These are phyloP conservation scores for Aythya baeri DNA, from an alignment of 2,113 vertebrate species.

Conservation along the genomic window DNA sequence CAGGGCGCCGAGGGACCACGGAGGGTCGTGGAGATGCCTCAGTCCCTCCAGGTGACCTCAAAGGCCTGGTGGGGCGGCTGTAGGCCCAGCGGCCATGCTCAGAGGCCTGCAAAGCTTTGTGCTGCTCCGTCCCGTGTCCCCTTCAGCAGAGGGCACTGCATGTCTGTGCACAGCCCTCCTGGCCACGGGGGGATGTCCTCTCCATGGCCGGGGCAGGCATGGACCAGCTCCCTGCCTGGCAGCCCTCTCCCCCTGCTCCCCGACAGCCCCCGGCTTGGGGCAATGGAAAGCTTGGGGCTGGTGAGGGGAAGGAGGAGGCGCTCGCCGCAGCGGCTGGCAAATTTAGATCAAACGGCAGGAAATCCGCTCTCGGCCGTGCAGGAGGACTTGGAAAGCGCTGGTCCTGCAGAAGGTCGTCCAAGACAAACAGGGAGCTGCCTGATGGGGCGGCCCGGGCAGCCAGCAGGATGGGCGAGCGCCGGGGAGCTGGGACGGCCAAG, in stretches of 20 bases:
- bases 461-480: background rate
- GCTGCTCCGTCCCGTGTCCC: background rate
- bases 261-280: background rate
- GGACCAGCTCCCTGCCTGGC: background rate
- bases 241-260: background rate
- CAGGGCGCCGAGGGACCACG: background rate
- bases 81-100: background rate
- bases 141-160: slow-evolving; percentile 53
- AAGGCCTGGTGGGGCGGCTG: background rate
- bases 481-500: background rate
- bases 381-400: background rate
- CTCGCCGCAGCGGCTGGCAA: background rate
- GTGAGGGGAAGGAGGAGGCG: slow-evolving; percentile 3
- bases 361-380: background rate
- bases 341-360: slow-evolving; percentile 53
- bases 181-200: background rate
- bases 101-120: background rate
- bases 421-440: slow-evolving; percentile 43
- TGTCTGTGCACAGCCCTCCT: background rate
- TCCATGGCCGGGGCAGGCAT: background rate
- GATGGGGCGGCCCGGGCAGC: background rate
- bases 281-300: background rate
- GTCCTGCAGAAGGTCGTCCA: slow-evolving; percentile 28
- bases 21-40: background rate
- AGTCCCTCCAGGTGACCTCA: background rate